These are phyloP conservation scores for Ptychoptera contaminata DNA, from an alignment of 2,888 invertebrate species.

Conservation along the genomic window DNA sequence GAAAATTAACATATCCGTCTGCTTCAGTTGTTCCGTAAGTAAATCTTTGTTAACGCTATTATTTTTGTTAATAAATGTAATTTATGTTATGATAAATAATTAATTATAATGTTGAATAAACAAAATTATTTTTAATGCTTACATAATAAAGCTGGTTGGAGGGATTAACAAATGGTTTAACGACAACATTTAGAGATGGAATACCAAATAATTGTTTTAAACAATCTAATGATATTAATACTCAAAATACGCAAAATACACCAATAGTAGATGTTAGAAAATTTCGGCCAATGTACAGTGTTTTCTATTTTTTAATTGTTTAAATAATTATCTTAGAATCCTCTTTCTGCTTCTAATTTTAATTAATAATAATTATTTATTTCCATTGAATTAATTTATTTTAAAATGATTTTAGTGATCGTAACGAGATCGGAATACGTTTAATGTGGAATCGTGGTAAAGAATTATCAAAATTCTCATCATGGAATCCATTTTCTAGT, in stretches of 20 bases:
- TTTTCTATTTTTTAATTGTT: background rate
- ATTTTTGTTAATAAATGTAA: background rate
- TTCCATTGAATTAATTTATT: background rate
- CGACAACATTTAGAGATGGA: conserved; percentile 12
- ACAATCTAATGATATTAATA: conserved; percentile 1
- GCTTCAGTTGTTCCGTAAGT: conserved; percentile 76
- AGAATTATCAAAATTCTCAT: conserved; percentile 47
- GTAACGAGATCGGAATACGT: conserved; percentile 58
- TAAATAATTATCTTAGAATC: background rate
- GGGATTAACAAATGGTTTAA: conserved; percentile 15
- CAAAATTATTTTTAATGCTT: background rate
- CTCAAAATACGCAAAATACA: background rate
- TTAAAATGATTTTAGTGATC: conserved; percentile 36
- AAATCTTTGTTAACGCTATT: conserved; percentile 2
- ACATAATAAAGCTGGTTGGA: conserved; percentile 12
- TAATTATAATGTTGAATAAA: background rate
- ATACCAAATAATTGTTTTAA: conserved; percentile 7
- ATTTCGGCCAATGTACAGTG: conserved; percentile 14
- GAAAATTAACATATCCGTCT: conserved; percentile 66
- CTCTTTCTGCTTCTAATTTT: too few species aligned
- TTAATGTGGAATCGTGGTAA: conserved; percentile 64
- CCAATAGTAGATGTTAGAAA: conserved; percentile 12
- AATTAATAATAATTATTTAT: background rate
- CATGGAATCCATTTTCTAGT: conserved; percentile 73
- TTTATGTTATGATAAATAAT: background rate